Evolutionary conservation across 2,797 vertebrate species (phyloP).

Genomic region (Danio choprae): DNA sequence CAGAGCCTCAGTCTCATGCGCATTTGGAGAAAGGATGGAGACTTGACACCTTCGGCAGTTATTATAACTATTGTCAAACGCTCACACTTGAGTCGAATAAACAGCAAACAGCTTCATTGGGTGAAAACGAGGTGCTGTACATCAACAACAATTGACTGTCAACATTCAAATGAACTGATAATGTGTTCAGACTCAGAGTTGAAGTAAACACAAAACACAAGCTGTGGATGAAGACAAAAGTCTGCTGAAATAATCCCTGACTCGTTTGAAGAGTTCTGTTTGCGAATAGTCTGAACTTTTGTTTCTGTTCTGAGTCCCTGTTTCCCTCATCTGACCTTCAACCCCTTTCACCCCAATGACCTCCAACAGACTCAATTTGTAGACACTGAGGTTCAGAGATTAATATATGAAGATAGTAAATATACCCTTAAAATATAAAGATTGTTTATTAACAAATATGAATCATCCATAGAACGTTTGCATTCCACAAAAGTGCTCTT

Average conservation of each 20-base stretch:
- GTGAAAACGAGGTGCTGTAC: not conserved
- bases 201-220: not conserved
- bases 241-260: not conserved
- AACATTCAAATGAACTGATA: not conserved
- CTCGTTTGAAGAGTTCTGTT: not conserved
- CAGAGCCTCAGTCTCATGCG: constrained; percentile 70
- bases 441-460: no score
- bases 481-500: no score
- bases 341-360: not conserved
- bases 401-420: no score
- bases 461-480: no score
- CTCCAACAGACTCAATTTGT: not conserved
- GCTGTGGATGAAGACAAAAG: not conserved
- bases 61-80: not conserved
- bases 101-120: not conserved
- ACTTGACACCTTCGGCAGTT: not conserved
- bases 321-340: constrained; percentile 5
- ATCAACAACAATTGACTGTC: not conserved
- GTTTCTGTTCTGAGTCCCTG: not conserved
- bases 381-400: not conserved
- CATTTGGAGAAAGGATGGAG: constrained; percentile 52
- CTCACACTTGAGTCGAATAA: not conserved
- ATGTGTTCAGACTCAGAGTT: not conserved
- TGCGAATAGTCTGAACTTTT: not conserved
- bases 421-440: no score